These are phyloP conservation scores for Nycticryphes semicollaris DNA, from an alignment of 2,113 vertebrate genomes.

Conservation along the genomic window DNA sequence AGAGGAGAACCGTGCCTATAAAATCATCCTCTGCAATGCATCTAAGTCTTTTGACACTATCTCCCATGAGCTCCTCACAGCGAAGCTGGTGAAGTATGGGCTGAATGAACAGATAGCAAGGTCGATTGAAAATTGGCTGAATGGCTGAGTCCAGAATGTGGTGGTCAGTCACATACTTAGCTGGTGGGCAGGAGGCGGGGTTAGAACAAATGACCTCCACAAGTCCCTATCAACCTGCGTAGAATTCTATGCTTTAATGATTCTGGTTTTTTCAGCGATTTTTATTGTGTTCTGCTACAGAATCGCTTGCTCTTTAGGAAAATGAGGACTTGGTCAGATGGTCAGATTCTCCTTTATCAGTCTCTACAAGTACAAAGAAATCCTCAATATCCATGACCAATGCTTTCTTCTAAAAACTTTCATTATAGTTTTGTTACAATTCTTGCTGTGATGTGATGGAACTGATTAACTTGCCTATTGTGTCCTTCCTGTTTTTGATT, in stretches of 20 bases:
- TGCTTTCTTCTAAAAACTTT: neutral
- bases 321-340: neutral
- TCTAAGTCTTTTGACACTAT: neutral
- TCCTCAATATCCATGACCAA: neutral
- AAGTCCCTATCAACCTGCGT: neutral
- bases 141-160: neutral
- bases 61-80: neutral
- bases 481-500: neutral
- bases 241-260: neutral
- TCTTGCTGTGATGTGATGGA: neutral
- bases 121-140: neutral
- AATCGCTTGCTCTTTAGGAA: neutral
- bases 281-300: neutral
- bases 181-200: fast-evolving
- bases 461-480: neutral
- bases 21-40: neutral
- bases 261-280: neutral
- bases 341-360: neutral
- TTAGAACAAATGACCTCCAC: neutral
- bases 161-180: neutral
- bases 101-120: neutral
- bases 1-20: neutral
- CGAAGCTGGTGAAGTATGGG: neutral
- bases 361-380: neutral
- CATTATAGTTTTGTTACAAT: neutral